A percentile compares a stretch with the other conserved stretches of the same genome.
Evolutionary conservation across 2,113 vertebrate genomes (phyloP).

Genomic region (Centropristis striata): DNA sequence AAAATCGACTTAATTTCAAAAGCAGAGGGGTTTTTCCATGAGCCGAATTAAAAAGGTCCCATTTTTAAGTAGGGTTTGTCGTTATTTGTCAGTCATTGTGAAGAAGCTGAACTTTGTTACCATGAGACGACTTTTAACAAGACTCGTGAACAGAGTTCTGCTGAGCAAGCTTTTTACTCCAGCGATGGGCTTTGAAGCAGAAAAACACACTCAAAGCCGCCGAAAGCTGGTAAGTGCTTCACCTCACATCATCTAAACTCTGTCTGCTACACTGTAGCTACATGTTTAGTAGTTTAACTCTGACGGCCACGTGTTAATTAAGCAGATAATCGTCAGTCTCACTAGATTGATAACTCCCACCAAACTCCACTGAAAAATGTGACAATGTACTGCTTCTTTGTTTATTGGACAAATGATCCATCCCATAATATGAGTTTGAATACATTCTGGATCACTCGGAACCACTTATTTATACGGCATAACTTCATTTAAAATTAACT

Average conservation of each 20-base stretch:
- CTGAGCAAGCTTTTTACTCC: constrained; percentile 32
- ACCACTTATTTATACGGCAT: not conserved
- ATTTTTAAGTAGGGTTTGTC: not conserved
- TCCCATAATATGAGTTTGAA: not conserved
- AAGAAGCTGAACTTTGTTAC: constrained; percentile 47
- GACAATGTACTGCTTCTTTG: fast-evolving
- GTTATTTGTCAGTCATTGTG: constrained; percentile 16
- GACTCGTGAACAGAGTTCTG: constrained; percentile 63
- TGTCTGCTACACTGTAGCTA: not conserved
- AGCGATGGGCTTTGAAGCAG: constrained; percentile 54
- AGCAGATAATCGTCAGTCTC: not conserved
- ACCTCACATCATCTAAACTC: not conserved
- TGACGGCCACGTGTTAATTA: not conserved
- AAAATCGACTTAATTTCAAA: not conserved
- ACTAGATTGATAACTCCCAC: not conserved
- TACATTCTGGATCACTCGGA: not conserved
- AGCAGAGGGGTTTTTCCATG: fast-evolving
- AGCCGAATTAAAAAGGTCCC: constrained; percentile 34
- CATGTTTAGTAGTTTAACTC: not conserved
- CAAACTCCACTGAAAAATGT: constrained; percentile 5
- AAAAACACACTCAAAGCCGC: constrained; percentile 41
- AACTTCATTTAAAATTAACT: not conserved
- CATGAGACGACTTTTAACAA: constrained; percentile 71
- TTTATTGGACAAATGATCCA: not conserved
- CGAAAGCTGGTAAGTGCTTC: constrained; percentile 74